A percentile compares a stretch with the other conserved stretches of the same genome.
Conservation (phyloP, 2,888 invertebrate genomes). For the Mythimna loreyi region DNA sequence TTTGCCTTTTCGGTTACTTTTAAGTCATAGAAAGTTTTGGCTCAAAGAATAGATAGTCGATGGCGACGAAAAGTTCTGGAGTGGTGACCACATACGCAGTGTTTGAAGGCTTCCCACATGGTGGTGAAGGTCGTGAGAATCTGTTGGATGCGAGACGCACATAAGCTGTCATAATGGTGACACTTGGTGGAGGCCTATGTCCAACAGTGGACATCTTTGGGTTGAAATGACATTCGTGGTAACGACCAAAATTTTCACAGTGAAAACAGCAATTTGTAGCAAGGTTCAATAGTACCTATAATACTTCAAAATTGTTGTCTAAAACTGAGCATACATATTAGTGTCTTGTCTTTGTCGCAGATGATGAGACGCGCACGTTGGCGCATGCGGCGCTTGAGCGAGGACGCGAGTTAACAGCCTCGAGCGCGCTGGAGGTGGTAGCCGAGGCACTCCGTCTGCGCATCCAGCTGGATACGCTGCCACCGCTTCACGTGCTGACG, state of each 20-base stretch:
- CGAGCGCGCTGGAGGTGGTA: not conserved
- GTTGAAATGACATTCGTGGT: too few species aligned
- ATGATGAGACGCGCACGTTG: not conserved
- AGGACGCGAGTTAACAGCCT: not conserved
- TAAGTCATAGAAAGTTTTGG: too few species aligned
- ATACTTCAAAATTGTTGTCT: not conserved
- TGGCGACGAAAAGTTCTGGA: too few species aligned
- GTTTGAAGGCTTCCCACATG: too few species aligned
- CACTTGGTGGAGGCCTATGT: too few species aligned
- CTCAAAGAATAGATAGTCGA: too few species aligned
- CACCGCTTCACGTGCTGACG: not conserved
- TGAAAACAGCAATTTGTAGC: not conserved
- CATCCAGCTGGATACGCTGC: not conserved
- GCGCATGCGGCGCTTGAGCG: not conserved
- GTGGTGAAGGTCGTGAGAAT: too few species aligned
- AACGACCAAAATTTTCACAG: not conserved
- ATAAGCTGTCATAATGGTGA: too few species aligned
- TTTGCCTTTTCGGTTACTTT: too few species aligned
- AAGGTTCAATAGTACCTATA: not conserved
- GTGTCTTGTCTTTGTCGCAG: not conserved
- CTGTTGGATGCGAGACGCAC: too few species aligned
- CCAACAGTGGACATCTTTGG: too few species aligned
- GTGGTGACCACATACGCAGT: too few species aligned
- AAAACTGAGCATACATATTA: not conserved
- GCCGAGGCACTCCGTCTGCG: not conserved